Percentiles rank a stretch among this genome's conserved stretches.
Evolutionary conservation across 2,113 vertebrate species (phyloP).

Genomic region (Plecotus auritus): DNA sequence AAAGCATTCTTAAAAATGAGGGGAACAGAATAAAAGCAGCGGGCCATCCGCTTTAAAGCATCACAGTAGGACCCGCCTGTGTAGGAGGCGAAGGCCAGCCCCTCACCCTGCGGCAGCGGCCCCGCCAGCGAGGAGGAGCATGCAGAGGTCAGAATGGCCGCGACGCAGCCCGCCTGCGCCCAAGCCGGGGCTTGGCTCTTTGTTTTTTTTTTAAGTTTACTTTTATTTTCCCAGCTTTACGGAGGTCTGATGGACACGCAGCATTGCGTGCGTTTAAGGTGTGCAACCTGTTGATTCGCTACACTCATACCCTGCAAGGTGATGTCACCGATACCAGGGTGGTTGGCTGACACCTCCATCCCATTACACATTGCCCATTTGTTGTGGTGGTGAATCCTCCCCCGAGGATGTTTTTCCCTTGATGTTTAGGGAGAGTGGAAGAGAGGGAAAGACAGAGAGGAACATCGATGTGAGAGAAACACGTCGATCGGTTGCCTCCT

Average conservation of each 20-base stretch:
- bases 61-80: accelerated
- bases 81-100: background rate
- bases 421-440: no score
- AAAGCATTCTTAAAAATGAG: no score
- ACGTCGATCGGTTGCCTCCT: no score
- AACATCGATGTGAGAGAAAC: no score
- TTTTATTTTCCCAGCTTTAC: background rate
- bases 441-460: no score
- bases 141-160: background rate
- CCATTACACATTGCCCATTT: accelerated
- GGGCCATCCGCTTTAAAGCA: background rate
- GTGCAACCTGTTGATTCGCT: background rate
- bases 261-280: background rate
- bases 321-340: accelerated
- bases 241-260: background rate
- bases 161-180: accelerated
- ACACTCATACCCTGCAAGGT: accelerated
- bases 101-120: accelerated
- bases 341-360: background rate
- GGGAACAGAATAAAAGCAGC: background rate
- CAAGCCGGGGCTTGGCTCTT: accelerated
- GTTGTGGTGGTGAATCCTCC: no score
- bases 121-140: accelerated
- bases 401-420: no score
- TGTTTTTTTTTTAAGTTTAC: background rate